Conservation (phyloP, 2,888 invertebrate species). For the Microctonus aethiopoides region DNA sequence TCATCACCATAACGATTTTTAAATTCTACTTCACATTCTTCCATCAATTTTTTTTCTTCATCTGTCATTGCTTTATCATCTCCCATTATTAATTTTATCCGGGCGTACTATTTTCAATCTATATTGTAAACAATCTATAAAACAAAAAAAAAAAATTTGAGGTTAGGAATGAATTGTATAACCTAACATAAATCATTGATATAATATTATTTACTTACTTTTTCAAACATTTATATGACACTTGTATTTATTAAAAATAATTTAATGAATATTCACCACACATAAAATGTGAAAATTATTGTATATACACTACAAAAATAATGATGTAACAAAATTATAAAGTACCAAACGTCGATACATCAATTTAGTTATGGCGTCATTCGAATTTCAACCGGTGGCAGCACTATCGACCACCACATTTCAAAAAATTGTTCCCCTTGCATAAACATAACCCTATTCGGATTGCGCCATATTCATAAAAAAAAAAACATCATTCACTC, state of each 20-base stretch:
- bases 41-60: constrained; percentile 73
- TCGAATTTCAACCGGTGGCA: neutral
- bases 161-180: too few relatives aligned
- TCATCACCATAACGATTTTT: constrained; percentile 73
- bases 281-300: too few relatives aligned
- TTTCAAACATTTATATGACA: too few relatives aligned
- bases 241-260: too few relatives aligned
- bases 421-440: neutral
- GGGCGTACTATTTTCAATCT: too few relatives aligned
- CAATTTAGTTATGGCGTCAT: neutral
- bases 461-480: neutral
- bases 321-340: too few relatives aligned
- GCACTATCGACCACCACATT: neutral
- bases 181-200: too few relatives aligned
- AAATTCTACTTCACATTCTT: constrained; percentile 74
- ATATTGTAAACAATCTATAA: too few relatives aligned
- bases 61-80: constrained; percentile 64
- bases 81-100: neutral
- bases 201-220: too few relatives aligned
- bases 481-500: too few relatives aligned
- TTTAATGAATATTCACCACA: too few relatives aligned
- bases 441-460: neutral
- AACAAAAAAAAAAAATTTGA: neutral
- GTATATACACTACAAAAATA: too few relatives aligned
- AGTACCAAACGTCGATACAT: neutral